These are phyloP conservation scores for Calameuta pallipes DNA, from an alignment of 2,888 invertebrate genomes.

Conservation along the genomic window DNA sequence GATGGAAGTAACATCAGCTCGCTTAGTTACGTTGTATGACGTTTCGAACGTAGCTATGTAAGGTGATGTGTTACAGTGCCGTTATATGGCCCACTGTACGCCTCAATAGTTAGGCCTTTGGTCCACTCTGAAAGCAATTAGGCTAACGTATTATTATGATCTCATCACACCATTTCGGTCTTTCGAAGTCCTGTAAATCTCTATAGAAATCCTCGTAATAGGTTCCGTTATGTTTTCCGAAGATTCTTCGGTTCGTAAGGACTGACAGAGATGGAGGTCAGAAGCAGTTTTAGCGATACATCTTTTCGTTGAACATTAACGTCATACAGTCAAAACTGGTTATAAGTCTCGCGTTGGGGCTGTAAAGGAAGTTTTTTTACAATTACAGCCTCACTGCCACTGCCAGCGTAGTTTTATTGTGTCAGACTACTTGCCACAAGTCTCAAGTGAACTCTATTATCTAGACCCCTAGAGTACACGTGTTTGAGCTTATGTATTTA, in stretches of 20 bases:
- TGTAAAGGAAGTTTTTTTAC: no score
- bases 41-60: background rate
- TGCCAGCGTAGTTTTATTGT: no score
- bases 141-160: background rate
- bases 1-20: background rate
- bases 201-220: background rate
- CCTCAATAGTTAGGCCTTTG: background rate
- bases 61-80: background rate
- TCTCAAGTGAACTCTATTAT: no score
- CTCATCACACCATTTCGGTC: background rate
- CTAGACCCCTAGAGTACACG: no score
- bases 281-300: background rate
- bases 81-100: conserved; percentile 1
- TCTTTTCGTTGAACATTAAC: background rate
- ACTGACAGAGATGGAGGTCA: background rate
- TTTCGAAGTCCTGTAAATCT: background rate
- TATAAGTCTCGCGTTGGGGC: no score
- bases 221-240: background rate
- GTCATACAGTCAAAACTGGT: background rate
- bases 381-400: no score
- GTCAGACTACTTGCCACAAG: no score
- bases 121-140: background rate
- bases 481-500: no score
- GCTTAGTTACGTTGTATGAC: background rate
- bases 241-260: background rate